These are phyloP conservation scores for Athalia cordata DNA, from an alignment of 2,888 invertebrate genomes.

Conservation along the genomic window DNA sequence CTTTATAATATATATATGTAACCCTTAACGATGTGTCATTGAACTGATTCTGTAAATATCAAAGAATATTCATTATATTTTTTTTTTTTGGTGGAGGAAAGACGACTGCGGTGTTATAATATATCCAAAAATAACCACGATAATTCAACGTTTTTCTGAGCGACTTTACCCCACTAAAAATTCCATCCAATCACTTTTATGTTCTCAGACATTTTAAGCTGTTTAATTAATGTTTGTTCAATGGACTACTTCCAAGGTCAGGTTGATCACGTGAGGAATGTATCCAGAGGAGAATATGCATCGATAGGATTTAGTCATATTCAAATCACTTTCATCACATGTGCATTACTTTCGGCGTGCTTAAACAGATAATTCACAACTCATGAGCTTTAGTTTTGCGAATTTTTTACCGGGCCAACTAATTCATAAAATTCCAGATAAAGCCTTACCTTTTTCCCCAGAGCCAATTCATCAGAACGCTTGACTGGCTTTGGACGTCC, in stretches of 20 bases:
- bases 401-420: not conserved
- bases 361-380: conserved; percentile 53
- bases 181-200: conserved; percentile 33
- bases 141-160: not conserved
- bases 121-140: not conserved
- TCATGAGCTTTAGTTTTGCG: not conserved
- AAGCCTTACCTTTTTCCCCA: conserved; percentile 80
- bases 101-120: not conserved
- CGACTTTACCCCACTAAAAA: not conserved
- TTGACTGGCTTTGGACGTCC: conserved; percentile 86
- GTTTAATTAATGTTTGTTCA: conserved; percentile 33
- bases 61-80: conserved; percentile 6
- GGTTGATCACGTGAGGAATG: conserved; percentile 66
- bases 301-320: conserved; percentile 48
- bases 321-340: conserved; percentile 67
- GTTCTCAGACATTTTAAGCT: conserved; percentile 9
- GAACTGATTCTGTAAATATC: not conserved
- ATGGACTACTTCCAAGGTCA: conserved; percentile 51
- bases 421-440: not conserved
- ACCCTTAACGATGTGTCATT: not conserved
- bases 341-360: conserved; percentile 72
- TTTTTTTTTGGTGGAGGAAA: conserved; percentile 2
- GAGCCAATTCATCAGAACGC: conserved; percentile 87
- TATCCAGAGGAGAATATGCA: conserved; percentile 54
- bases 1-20: not conserved